Evolutionary conservation across 2,113 vertebrate species (phyloP).

Genomic region (Muntiacus reevesi): DNA sequence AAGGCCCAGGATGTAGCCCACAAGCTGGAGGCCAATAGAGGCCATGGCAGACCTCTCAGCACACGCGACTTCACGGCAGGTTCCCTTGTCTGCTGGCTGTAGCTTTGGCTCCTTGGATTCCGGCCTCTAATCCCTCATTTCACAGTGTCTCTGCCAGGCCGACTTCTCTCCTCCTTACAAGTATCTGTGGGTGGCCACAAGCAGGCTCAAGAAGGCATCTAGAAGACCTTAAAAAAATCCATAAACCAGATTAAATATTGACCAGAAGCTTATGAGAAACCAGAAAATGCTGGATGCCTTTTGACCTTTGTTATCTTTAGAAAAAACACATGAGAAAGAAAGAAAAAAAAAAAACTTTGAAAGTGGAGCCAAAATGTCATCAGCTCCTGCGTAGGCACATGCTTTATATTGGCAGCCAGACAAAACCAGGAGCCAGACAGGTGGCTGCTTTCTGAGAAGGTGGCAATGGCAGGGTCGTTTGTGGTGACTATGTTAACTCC

Average conservation of each 20-base stretch:
- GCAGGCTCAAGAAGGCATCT: constrained; percentile 68
- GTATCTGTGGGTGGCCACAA: constrained; percentile 64
- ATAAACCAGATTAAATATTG: constrained; percentile 79
- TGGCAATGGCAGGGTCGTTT: background rate
- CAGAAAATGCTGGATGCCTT: constrained; percentile 75
- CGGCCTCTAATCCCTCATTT: constrained; percentile 16
- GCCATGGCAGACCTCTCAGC: constrained; percentile 81
- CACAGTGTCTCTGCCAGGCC: constrained; percentile 7
- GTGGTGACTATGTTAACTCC: background rate
- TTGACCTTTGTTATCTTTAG: constrained; percentile 74
- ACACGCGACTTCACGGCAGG: background rate
- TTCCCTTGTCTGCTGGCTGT: background rate
- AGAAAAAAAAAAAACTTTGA: constrained; percentile 29
- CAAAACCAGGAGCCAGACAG: constrained; percentile 40
- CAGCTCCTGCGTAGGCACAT: constrained; percentile 58
- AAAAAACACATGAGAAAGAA: constrained; percentile 66
- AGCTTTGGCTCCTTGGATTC: background rate
- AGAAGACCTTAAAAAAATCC: constrained; percentile 67
- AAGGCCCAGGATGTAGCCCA: constrained; percentile 90
- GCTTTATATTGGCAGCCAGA: constrained; percentile 55
- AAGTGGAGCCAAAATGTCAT: constrained; percentile 67
- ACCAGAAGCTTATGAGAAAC: constrained; percentile 76
- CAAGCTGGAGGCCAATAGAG: constrained; percentile 89
- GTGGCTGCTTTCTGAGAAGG: constrained; percentile 46
- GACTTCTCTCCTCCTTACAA: constrained; percentile 54